phyloP scores from a whole-genome alignment of 2,113 vertebrate genomes.

The Cygnus buccinator region DNA sequence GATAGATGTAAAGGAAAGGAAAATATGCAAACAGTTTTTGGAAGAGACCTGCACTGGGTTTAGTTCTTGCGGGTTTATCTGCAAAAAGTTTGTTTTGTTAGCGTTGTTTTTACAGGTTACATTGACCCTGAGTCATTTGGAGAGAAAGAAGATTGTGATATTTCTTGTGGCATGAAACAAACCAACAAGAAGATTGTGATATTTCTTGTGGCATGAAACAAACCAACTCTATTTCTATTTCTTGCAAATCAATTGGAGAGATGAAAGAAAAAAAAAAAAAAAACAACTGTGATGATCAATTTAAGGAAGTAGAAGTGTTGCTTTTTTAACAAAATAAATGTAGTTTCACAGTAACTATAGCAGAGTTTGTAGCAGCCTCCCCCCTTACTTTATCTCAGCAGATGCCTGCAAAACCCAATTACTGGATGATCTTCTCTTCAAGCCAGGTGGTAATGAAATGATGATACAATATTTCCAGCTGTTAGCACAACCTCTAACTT shows the following conservation, averaged over 20 bases:
- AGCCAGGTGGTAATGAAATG: conserved; percentile 44
- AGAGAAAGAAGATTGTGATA: background rate
- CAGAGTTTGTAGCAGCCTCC: background rate
- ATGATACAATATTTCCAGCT: conserved; percentile 52
- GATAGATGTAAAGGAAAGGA: background rate
- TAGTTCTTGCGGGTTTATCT: background rate
- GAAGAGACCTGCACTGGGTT: background rate
- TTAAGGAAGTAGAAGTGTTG: background rate
- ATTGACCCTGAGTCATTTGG: background rate
- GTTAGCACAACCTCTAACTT: conserved; percentile 25
- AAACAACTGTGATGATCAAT: background rate
- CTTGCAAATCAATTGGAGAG: background rate
- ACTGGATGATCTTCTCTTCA: conserved; percentile 18
- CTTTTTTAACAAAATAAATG: background rate
- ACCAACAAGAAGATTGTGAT: background rate
- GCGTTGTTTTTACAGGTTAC: background rate
- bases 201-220: background rate
- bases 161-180: background rate
- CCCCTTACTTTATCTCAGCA: background rate
- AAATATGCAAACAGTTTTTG: background rate
- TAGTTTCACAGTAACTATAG: background rate
- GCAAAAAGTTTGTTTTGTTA: background rate
- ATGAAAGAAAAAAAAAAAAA: background rate
- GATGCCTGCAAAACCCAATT: background rate
- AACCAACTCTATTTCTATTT: background rate